A percentile compares a stretch with the other conserved stretches of the same genome.
These are phyloP conservation scores for Eurystomus gularis DNA, from an alignment of 2,113 vertebrate species.

Conservation along the genomic window DNA sequence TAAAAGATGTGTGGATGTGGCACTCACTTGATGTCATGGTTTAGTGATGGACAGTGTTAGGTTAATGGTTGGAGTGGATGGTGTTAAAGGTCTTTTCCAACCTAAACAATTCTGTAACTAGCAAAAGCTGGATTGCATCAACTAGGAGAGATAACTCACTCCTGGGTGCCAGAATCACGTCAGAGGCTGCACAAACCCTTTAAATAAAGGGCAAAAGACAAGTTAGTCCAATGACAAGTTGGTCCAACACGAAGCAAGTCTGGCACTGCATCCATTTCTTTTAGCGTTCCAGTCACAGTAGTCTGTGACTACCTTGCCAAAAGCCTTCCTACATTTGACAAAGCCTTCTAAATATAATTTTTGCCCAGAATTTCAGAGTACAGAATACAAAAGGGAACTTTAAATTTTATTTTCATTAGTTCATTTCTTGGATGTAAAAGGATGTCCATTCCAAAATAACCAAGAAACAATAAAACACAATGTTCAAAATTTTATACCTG, in stretches of 20 bases:
- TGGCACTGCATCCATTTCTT: background rate
- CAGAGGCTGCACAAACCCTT: background rate
- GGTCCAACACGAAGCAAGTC: background rate
- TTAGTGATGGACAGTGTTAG: background rate
- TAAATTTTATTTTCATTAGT: background rate
- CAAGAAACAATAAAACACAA: background rate
- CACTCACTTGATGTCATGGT: no score
- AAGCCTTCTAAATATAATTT: background rate
- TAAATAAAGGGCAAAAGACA: background rate
- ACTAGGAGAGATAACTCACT: background rate
- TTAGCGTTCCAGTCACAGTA: background rate
- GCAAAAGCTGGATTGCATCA: background rate
- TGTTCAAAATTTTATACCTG: background rate
- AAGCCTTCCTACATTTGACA: background rate
- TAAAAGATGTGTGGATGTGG: background rate
- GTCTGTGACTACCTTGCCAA: background rate
- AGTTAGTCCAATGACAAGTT: background rate
- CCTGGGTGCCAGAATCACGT: background rate
- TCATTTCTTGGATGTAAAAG: background rate
- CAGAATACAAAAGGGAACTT: background rate
- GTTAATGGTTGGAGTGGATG: background rate
- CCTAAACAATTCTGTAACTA: background rate
- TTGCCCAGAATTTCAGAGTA: background rate
- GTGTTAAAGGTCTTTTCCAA: no score
- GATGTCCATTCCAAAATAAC: background rate